Conservation (phyloP, 2,797 vertebrate species). For the Pseudopleuronectes americanus region DNA sequence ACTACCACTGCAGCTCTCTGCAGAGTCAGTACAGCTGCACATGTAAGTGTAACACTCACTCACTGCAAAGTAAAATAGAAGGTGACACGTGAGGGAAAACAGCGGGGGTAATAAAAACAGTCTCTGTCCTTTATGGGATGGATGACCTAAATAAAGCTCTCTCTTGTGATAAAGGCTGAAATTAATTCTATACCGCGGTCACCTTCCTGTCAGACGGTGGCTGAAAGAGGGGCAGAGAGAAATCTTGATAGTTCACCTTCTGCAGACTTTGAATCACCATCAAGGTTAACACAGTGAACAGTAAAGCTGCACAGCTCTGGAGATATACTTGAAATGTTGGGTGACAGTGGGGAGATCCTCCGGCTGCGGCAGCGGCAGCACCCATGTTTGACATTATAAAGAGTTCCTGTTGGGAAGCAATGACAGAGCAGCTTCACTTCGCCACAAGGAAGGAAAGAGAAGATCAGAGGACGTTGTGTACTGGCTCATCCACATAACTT, state of each 20-base stretch:
- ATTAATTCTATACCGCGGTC: slow-evolving; percentile 39
- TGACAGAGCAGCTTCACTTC: slow-evolving; percentile 19
- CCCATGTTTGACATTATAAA: slow-evolving; percentile 7
- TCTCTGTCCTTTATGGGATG: slow-evolving; percentile 31
- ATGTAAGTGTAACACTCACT: slow-evolving; percentile 16
- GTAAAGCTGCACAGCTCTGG: not conserved
- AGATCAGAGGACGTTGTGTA: slow-evolving; percentile 53
- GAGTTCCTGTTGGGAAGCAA: slow-evolving; percentile 26
- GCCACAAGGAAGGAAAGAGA: slow-evolving; percentile 27
- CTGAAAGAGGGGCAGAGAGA: slow-evolving; percentile 15
- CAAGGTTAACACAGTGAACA: not conserved
- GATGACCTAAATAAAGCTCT: slow-evolving; percentile 60
- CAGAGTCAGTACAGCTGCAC: too few species aligned
- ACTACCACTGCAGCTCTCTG: too few species aligned
- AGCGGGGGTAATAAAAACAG: slow-evolving; percentile 28
- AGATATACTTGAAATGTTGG: slow-evolving; percentile 9
- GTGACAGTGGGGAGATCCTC: slow-evolving; percentile 7
- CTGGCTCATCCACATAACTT: slow-evolving; percentile 55
- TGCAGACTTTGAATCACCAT: not conserved
- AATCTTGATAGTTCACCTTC: slow-evolving; percentile 27
- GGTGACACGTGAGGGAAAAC: slow-evolving; percentile 49
- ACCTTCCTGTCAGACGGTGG: not conserved
- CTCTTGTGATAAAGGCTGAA: slow-evolving; percentile 41
- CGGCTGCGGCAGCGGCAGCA: not conserved
- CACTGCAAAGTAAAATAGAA: slow-evolving; percentile 39